phyloP scores from a whole-genome alignment of 2,888 invertebrate species.

The Diarsia dahlii region DNA sequence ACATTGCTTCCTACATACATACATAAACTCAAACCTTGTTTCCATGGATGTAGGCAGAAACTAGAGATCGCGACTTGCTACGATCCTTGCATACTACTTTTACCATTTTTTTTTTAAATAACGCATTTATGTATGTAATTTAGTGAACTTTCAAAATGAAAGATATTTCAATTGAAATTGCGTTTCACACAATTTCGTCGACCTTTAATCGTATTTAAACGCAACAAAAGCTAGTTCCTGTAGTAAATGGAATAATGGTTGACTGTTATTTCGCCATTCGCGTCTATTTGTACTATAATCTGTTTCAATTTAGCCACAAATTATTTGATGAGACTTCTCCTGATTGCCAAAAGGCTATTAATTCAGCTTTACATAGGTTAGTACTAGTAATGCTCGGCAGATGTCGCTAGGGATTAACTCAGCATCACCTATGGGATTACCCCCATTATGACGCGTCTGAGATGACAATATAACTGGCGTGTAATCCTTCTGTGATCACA shows the following conservation, averaged over 20 bases:
- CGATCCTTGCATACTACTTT: too few species aligned
- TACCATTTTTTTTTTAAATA: too few species aligned
- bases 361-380: slow-evolving; percentile 18
- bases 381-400: slow-evolving; percentile 4
- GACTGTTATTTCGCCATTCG: neutral
- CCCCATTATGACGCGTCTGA: slow-evolving; percentile 1
- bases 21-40: too few species aligned
- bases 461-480: neutral
- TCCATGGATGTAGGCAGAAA: too few species aligned
- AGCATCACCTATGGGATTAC: slow-evolving; percentile 28
- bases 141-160: neutral
- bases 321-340: slow-evolving; percentile 16
- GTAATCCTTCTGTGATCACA: neutral
- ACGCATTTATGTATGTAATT: too few species aligned
- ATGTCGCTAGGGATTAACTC: slow-evolving; percentile 38
- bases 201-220: neutral
- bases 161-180: neutral
- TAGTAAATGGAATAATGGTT: neutral
- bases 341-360: slow-evolving; percentile 34
- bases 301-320: neutral
- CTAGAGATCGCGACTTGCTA: too few species aligned
- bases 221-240: neutral
- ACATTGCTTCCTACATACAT: too few species aligned
- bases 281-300: neutral
- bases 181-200: neutral